Conservation (phyloP, 1,140 invertebrate species). For the Tyrophagus putrescentiae region DNA sequence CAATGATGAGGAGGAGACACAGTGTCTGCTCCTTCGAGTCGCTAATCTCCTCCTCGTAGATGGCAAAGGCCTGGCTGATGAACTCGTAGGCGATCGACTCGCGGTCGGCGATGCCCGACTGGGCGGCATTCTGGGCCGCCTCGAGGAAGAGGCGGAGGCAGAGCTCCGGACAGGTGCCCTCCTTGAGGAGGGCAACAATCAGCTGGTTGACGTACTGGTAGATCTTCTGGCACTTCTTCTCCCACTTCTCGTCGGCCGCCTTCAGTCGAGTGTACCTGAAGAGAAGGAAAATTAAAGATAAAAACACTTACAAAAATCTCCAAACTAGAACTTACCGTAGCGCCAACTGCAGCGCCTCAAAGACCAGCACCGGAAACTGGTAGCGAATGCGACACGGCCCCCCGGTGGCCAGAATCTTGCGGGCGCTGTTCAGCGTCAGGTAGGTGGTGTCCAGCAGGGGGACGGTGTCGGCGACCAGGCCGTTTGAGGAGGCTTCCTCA, state of each 20-base stretch:
- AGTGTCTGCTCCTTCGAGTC: constrained; percentile 92
- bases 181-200: constrained; percentile 79
- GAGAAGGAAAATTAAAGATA: not conserved
- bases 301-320: not conserved
- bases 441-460: constrained; percentile 47
- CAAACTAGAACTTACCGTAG: constrained; percentile 38
- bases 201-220: constrained; percentile 90
- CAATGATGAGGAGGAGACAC: constrained; percentile 86
- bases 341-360: constrained; percentile 79
- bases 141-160: constrained; percentile 84
- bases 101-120: constrained; percentile 81
- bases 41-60: constrained; percentile 97
- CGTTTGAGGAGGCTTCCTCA: not conserved
- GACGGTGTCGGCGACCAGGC: not conserved
- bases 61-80: constrained; percentile 60
- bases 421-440: constrained; percentile 45
- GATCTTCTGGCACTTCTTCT: constrained; percentile 94
- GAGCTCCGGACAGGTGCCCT: constrained; percentile 61
- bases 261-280: constrained; percentile 18
- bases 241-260: constrained; percentile 54
- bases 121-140: constrained; percentile 78
- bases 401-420: constrained; percentile 74
- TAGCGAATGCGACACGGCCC: constrained; percentile 72
- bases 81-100: constrained; percentile 97
- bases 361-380: constrained; percentile 88